A percentile compares a stretch with the other conserved stretches of the same genome.
phyloP scores from a whole-genome alignment of 2,113 vertebrate genomes.

The Chascanopsetta lugubris region DNA sequence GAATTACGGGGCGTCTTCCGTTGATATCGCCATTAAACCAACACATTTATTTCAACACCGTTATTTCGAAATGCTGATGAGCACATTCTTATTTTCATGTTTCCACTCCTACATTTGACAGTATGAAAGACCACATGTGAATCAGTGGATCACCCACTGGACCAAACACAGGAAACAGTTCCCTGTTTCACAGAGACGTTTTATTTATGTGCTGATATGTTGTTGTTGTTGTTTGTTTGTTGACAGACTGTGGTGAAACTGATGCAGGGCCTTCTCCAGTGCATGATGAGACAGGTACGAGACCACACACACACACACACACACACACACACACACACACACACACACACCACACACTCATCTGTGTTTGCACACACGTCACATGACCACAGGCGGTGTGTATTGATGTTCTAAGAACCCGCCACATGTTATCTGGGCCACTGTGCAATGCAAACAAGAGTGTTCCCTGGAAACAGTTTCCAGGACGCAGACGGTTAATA shows the following conservation, averaged over 20 bases:
- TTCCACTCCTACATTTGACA: too few species aligned
- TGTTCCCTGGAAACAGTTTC: conserved; percentile 17
- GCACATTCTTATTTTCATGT: too few species aligned
- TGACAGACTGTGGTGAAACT: conserved; percentile 96
- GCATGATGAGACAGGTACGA: conserved; percentile 98
- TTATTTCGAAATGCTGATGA: too few species aligned
- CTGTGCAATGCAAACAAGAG: conserved; percentile 4
- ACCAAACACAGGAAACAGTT: neutral
- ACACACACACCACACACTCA: neutral
- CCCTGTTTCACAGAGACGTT: neutral
- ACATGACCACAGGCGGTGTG: neutral
- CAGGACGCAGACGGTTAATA: neutral
- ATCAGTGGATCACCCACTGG: too few species aligned
- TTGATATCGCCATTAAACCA: too few species aligned
- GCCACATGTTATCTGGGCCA: neutral
- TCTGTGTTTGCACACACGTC: neutral
- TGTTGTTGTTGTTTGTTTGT: conserved; percentile 45
- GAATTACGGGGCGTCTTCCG: too few species aligned
- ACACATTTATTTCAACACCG: too few species aligned
- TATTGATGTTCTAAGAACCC: conserved; percentile 3
- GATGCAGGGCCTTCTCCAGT: conserved; percentile 96
- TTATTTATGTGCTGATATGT: neutral
- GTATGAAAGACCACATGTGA: too few species aligned
- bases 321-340: neutral
- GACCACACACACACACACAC: neutral